A percentile compares a stretch with the other conserved stretches of the same genome.
Evolutionary conservation across 1,140 invertebrate species (phyloP).

Genomic region (Heliconius nattereri): DNA sequence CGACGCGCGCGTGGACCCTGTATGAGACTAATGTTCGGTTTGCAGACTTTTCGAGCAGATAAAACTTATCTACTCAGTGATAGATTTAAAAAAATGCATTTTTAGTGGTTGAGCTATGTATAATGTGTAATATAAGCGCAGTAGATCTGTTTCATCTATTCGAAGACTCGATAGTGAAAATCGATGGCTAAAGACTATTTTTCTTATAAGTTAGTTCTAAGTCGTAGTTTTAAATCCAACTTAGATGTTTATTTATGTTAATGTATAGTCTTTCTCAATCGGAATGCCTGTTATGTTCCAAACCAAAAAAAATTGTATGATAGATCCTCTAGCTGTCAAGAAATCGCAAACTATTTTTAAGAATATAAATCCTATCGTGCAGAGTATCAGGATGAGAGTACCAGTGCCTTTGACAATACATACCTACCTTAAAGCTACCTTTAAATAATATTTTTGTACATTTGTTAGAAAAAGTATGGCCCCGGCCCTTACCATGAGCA

Average conservation of each 20-base stretch:
- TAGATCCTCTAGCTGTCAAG: slow-evolving; percentile 66
- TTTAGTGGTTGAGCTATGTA: slow-evolving; percentile 77
- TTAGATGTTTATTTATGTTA: slow-evolving; percentile 77
- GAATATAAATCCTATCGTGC: slow-evolving; percentile 52
- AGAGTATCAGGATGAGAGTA: slow-evolving; percentile 67
- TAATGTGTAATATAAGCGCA: slow-evolving; percentile 68
- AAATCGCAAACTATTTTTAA: slow-evolving; percentile 63
- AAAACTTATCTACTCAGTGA: slow-evolving; percentile 79
- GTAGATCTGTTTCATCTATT: slow-evolving; percentile 81
- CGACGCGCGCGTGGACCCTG: slow-evolving; percentile 46
- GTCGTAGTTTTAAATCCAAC: slow-evolving; percentile 72
- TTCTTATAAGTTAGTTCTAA: slow-evolving; percentile 69
- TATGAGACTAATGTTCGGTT: slow-evolving; percentile 73
- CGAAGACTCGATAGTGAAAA: slow-evolving; percentile 77
- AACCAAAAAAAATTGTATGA: slow-evolving; percentile 70
- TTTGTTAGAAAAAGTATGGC: slow-evolving; percentile 60
- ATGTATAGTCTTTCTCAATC: slow-evolving; percentile 75
- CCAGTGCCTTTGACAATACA: slow-evolving; percentile 80
- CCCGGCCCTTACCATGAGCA: slow-evolving; percentile 46
- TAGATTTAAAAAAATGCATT: slow-evolving; percentile 78
- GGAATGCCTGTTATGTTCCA: slow-evolving; percentile 70
- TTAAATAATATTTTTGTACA: slow-evolving; percentile 78
- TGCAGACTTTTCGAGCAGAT: slow-evolving; percentile 79
- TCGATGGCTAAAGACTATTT: slow-evolving; percentile 79
- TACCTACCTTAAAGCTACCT: slow-evolving; percentile 74